Evolutionary conservation across 2,888 invertebrate genomes (phyloP), one percentile per base, ranked within the genome.

Genomic region (Lucinisca nassula): DNA sequence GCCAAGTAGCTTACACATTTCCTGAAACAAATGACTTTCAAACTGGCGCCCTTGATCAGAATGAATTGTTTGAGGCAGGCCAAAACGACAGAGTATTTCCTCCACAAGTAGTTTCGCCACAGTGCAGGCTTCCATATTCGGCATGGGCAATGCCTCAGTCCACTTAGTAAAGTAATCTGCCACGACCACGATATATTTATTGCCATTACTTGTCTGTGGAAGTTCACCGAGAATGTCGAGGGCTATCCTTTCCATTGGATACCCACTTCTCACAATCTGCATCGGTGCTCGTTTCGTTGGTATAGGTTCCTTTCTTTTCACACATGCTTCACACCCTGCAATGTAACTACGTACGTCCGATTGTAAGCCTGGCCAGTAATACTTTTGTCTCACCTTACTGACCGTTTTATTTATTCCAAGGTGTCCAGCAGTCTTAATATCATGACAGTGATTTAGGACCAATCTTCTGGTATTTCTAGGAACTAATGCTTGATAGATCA

Each of bases 191-290:
- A n/a, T n/a, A n/a, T n/a, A n/a, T n/a, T n/a, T n/a, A n/a, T n/a
- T n/a, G n/a, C n/a, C n/a, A n/a, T n/a, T n/a, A n/a, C n/a, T n/a
- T n/a, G n/a, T n/a, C n/a, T n/a, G n/a, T n/a, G n/a, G 2, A 90
- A 70, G 21, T 79, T 21, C n/a, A 84, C 79, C 35, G 88, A 77
- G 45, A 73, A 90, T 3, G 35, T 72, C 14, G 51, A 30, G 12
- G 90, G 38, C 21, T 45, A 27, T 27, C 85, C 84, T 32, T 81
- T n/a, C 87, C 87, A 90, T 55, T 55, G 55, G 55, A 55, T n/a
- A 55, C 4, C 55, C 55, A 55, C 55, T 55, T 55, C 55, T 14
- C 6, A 55, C 45, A 35, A 37, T 40, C 30, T 74, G 74, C 74
- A 38, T 74, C 21, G 74, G 74, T 37, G 45, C 74, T 24, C 1